phyloP scores from a whole-genome alignment of 2,888 invertebrate genomes.

The Agrotis segetum region DNA sequence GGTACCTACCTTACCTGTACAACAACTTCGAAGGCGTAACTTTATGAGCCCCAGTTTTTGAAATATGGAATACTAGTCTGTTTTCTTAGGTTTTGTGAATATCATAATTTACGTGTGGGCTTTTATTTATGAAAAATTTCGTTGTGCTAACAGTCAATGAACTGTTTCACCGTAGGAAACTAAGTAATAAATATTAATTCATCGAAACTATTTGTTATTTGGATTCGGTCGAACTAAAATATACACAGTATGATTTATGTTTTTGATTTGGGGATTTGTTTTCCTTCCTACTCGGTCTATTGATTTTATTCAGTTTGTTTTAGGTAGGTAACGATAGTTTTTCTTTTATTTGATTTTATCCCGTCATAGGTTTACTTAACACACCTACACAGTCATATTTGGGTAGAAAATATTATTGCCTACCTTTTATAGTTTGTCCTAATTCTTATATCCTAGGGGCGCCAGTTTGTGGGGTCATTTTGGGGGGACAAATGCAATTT shows the following conservation, averaged over 20 bases:
- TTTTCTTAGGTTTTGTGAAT: background rate
- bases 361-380: background rate
- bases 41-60: conserved; percentile 16
- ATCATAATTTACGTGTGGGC: conserved; percentile 10
- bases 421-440: no score
- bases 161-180: background rate
- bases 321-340: no score
- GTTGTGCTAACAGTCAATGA: conserved; percentile 20
- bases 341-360: background rate
- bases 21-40: conserved; percentile 11
- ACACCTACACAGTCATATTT: no score
- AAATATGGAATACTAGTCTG: conserved; percentile 1
- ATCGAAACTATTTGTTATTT: background rate
- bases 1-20: conserved; percentile 15
- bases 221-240: background rate
- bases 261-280: background rate
- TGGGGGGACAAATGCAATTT: no score
- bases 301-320: no score
- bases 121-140: conserved; percentile 14
- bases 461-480: no score
- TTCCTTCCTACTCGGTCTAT: conserved; percentile 7
- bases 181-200: background rate
- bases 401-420: background rate
- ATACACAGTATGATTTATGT: background rate
- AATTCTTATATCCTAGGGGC: no score